Conservation (phyloP, 2,888 invertebrate species). For the Prosopocoilus inquinatus region DNA sequence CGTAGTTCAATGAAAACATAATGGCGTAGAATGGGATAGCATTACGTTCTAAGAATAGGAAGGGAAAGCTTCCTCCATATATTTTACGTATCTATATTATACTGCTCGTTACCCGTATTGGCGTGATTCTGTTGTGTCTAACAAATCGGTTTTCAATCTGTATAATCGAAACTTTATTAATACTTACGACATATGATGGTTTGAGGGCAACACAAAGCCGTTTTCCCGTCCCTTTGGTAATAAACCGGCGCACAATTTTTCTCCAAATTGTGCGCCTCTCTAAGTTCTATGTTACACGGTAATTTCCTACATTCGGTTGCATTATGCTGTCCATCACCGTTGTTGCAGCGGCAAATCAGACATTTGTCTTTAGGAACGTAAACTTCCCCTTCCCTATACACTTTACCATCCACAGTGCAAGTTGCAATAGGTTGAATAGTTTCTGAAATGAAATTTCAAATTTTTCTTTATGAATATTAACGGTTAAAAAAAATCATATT, state of each 20-base stretch:
- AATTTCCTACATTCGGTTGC: slow-evolving; percentile 23
- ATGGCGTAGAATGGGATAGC: too few species aligned
- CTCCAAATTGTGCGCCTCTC: slow-evolving; percentile 15
- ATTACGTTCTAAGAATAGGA: too few species aligned
- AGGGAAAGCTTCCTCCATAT: too few species aligned
- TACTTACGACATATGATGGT: slow-evolving; percentile 25
- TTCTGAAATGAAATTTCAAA: slow-evolving; percentile 13
- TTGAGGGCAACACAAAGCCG: slow-evolving; percentile 22
- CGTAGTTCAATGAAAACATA: too few species aligned
- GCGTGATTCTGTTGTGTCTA: background rate
- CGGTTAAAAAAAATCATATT: too few species aligned
- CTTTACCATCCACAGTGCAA: slow-evolving; percentile 22
- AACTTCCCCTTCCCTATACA: slow-evolving; percentile 26
- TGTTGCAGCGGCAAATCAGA: slow-evolving; percentile 24
- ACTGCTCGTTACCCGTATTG: background rate
- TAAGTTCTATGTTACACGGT: slow-evolving; percentile 26
- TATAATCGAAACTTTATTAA: too few species aligned
- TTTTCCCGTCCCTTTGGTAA: background rate
- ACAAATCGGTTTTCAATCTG: too few species aligned
- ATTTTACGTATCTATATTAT: too few species aligned
- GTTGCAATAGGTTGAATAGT: slow-evolving; percentile 12
- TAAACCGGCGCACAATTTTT: slow-evolving; percentile 26
- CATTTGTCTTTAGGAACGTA: slow-evolving; percentile 25
- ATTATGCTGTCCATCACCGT: slow-evolving; percentile 27
- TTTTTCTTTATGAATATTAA: too few species aligned